phyloP scores from a whole-genome alignment of 1,140 invertebrate species.

The Penaeus indicus region DNA sequence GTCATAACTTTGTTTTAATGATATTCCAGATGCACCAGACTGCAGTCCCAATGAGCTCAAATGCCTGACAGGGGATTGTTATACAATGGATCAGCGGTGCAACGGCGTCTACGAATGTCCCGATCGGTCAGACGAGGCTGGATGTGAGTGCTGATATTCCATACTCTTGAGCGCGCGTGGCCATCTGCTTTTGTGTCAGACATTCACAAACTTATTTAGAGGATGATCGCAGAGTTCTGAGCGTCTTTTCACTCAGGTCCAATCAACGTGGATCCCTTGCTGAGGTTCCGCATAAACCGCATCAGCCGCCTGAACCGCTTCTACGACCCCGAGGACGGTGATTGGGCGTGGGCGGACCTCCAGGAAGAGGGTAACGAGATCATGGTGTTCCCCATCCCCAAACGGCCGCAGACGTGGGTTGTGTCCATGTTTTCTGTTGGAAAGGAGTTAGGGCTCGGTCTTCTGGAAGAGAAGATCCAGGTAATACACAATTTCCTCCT shows the following conservation, averaged over 20 bases:
- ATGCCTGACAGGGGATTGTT: conserved; percentile 69
- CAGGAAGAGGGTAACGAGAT: conserved; percentile 58
- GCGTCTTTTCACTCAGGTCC: conserved; percentile 52
- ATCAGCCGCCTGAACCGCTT: conserved; percentile 65
- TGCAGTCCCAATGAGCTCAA: conserved; percentile 31
- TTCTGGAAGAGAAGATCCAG: conserved; percentile 65
- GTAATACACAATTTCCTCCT: background rate
- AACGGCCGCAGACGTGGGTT: conserved; percentile 66
- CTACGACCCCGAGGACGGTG: conserved; percentile 65
- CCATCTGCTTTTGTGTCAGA: background rate
- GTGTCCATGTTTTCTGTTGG: conserved; percentile 66
- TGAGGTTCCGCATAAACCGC: conserved; percentile 61
- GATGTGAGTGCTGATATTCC: conserved; percentile 69
- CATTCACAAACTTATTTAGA: background rate
- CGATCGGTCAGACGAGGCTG: conserved; percentile 71
- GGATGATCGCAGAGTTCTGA: background rate
- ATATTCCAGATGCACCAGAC: conserved; percentile 57
- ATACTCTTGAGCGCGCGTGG: background rate
- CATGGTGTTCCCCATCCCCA: conserved; percentile 63
- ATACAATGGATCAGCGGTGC: conserved; percentile 68
- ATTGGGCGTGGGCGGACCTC: conserved; percentile 67
- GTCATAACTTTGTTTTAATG: background rate
- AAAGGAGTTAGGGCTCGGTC: conserved; percentile 58
- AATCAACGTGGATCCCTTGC: conserved; percentile 57
- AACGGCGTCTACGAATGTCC: conserved; percentile 70